Evolutionary conservation across 2,113 vertebrate genomes (phyloP).

Genomic region (Barnardius zonarius): DNA sequence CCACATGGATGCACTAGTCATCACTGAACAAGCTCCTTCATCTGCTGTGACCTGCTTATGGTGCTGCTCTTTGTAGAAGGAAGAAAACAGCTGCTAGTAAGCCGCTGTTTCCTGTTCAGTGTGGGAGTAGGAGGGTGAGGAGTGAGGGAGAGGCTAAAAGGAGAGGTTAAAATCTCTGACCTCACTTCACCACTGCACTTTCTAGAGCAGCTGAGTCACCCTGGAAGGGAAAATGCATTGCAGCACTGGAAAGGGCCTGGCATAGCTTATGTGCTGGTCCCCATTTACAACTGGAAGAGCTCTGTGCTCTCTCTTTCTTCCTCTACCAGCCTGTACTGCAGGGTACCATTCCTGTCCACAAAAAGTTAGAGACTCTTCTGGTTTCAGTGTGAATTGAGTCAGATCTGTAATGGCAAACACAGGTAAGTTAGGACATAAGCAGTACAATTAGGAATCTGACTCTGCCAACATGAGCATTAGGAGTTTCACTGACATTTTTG

Average conservation of each 20-base stretch:
- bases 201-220: slow-evolving; percentile 27
- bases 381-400: background rate
- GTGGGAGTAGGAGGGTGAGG: background rate
- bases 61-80: background rate
- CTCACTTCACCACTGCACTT: background rate
- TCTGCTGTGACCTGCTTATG: background rate
- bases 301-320: background rate
- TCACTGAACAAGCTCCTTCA: background rate
- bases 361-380: background rate
- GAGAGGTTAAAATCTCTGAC: background rate
- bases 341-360: background rate
- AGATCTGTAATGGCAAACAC: background rate
- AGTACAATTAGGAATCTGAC: background rate
- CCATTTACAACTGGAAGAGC: background rate
- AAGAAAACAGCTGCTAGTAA: background rate
- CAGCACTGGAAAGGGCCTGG: background rate
- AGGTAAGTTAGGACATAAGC: background rate
- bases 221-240: background rate
- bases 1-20: background rate
- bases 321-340: background rate
- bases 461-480: background rate
- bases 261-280: background rate
- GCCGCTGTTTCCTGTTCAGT: background rate
- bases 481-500: background rate
- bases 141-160: background rate